Conservation (phyloP, 2,797 vertebrate genomes). For the Aratinga solstitialis region DNA sequence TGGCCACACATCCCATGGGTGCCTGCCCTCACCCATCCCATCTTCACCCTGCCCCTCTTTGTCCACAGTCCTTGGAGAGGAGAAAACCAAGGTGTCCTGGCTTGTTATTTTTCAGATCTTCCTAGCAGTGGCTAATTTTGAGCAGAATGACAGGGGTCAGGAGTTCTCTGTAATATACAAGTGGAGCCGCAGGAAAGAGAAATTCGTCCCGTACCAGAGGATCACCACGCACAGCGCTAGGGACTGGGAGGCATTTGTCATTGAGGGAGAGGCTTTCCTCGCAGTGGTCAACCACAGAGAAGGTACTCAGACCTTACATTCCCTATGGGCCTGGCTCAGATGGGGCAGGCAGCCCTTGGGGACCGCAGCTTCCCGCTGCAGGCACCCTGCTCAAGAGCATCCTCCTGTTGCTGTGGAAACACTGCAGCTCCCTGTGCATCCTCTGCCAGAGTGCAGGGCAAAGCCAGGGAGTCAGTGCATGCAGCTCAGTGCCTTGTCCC, state of each 20-base stretch:
- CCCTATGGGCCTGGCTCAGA: not conserved
- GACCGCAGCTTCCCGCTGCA: fast-evolving
- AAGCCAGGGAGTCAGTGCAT: fast-evolving
- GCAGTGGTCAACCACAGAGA: constrained; percentile 95
- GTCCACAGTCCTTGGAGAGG: fast-evolving
- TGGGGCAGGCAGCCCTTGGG: not conserved
- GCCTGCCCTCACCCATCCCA: not conserved
- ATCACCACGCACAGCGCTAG: constrained; percentile 90
- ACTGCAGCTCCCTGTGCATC: not conserved
- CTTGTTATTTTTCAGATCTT: constrained; percentile 80
- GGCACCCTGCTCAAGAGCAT: not conserved
- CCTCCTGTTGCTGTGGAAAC: not conserved
- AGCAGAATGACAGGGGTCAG: constrained; percentile 71
- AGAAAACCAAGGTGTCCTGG: not conserved
- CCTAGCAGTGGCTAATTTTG: constrained; percentile 93
- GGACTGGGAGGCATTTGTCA: constrained; percentile 95
- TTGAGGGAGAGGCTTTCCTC: constrained; percentile 88
- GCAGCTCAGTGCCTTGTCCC: fast-evolving
- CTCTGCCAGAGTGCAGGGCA: fast-evolving
- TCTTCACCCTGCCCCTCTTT: not conserved
- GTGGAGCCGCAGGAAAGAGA: constrained; percentile 87
- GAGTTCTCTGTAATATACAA: constrained; percentile 94
- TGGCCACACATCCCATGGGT: fast-evolving
- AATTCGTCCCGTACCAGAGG: constrained; percentile 86
- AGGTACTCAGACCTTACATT: constrained; percentile 76